Evolutionary conservation across 37 sponge, comb jelly and placozoan species (phyloP).

Genomic region (Chondrilla cf. caribensis): DNA sequence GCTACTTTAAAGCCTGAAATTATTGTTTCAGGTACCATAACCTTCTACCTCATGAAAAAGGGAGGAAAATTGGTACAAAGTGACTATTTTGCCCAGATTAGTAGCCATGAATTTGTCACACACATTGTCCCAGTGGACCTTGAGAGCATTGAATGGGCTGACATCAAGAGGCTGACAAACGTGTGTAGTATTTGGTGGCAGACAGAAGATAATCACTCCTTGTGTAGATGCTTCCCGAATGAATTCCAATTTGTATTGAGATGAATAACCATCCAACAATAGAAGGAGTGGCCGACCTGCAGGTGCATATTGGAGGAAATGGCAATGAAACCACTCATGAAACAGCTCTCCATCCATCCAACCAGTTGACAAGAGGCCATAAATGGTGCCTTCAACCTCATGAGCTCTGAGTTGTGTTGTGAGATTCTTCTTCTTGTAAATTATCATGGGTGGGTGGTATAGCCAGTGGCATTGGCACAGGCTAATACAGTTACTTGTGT

Average conservation of each 20-base stretch:
- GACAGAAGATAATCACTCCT: neutral
- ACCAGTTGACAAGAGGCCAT: neutral
- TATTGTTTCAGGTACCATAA: neutral
- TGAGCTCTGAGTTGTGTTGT: neutral
- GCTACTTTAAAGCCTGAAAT: neutral
- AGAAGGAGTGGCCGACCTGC: constrained; percentile 22
- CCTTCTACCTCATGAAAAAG: neutral
- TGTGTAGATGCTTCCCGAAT: neutral
- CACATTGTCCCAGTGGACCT: constrained; percentile 2
- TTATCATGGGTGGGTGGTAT: constrained; percentile 13
- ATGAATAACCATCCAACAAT: constrained; percentile 13
- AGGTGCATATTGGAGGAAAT: constrained; percentile 25
- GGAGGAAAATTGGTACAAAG: neutral
- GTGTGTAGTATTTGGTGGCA: constrained; percentile 17
- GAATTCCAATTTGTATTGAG: neutral
- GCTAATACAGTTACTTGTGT: constrained; percentile 18
- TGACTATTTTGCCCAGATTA: constrained; percentile 19
- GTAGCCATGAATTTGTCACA: constrained; percentile 11
- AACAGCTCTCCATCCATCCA: constrained; percentile 22
- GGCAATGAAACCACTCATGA: constrained; percentile 26
- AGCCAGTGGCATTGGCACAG: constrained; percentile 21
- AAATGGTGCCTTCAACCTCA: constrained; percentile 26
- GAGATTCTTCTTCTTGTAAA: neutral
- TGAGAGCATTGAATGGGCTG: neutral
- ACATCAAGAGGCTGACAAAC: constrained; percentile 19